Base-by-base conservation (phyloP, 2,113 vertebrate species). In the Dipodomys merriami region DNA sequence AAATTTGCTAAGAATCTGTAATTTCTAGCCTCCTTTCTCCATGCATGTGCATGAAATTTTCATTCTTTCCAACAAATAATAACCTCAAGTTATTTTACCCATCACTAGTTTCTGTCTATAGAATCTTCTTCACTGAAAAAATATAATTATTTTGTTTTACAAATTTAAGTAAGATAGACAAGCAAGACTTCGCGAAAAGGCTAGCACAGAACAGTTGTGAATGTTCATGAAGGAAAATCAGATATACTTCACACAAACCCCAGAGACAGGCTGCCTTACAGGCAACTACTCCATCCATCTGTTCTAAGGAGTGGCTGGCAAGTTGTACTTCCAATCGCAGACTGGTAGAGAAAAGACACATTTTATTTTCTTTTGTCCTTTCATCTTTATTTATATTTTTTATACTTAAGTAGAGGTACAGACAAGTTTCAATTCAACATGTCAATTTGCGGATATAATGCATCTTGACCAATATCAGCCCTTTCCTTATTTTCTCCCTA, bases 51-150 rank as follows among this genome's bases (percentile, higher is more conserved):
- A 76, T 83, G 64, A 92, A 95, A 93, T 80, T 88, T 89, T 88
- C 79, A 86, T 88, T 95, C 62, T 88, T 74, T 81, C 33, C 53
- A 86, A 76, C 35, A 92, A 94, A 82, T 46, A 76, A 30, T 20
- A 81, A 39, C 3, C 44, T 83, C 8, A 57, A 71, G 30, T 9
- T 80, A 46, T 96, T 97, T 93, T 95, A 85, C 44, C 20, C 35
- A 64, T 46, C 29, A 73, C 8, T 13, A 27, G 0, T 88, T 93
- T 90, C 20, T 64, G 53, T 83, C 33, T 76, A 44, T 29, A 49
- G 19, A 74, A 44, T 60, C 7, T 90, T 71, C 79, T 90, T 88
- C 65, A 60, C 7, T 68, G 15, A 49, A 94, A 3, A 57, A 74
- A 84, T 57, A n/a, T 46, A 1, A 67, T 71, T 65, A 35, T 79